A percentile compares a stretch with the other conserved stretches of the same genome.
These are phyloP conservation scores for Chromobotia macracanthus DNA, from an alignment of 2,797 vertebrate species.

Conservation along the genomic window DNA sequence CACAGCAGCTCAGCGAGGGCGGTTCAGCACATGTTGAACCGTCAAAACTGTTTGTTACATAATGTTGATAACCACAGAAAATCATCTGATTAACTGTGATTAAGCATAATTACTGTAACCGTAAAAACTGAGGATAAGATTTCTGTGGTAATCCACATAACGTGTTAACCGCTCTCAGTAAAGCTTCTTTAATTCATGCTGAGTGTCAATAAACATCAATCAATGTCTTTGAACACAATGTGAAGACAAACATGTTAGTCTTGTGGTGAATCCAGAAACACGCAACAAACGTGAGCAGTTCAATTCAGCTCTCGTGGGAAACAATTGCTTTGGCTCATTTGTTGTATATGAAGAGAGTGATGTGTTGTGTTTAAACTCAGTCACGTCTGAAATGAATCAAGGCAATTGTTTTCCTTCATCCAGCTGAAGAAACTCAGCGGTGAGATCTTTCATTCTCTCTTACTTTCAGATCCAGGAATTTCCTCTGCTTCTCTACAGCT, in stretches of 20 bases:
- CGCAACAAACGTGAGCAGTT: slow-evolving; percentile 19
- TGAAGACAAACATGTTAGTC: slow-evolving; percentile 5
- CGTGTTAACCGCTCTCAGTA: background rate
- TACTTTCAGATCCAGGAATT: slow-evolving; percentile 55
- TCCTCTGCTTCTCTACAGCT: slow-evolving; percentile 48
- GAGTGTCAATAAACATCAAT: slow-evolving; percentile 1
- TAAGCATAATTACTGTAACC: background rate
- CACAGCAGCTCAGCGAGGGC: background rate
- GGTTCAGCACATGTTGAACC: background rate
- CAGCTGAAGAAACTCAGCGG: background rate
- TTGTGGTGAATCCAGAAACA: slow-evolving; percentile 31
- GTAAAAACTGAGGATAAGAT: background rate
- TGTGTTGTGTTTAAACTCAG: too few species aligned
- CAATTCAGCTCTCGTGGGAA: background rate
- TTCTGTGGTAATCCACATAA: background rate
- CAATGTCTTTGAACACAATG: slow-evolving; percentile 12
- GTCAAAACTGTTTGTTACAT: background rate
- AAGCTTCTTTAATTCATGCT: background rate
- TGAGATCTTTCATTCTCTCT: slow-evolving; percentile 43
- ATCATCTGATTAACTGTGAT: too few species aligned
- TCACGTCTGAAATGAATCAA: background rate
- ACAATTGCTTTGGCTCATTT: slow-evolving; percentile 20
- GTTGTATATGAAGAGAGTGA: background rate
- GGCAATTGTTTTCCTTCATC: slow-evolving; percentile 26
- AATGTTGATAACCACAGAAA: background rate